These are phyloP conservation scores for Calameuta filiformis DNA, from an alignment of 2,888 invertebrate genomes.

Conservation along the genomic window DNA sequence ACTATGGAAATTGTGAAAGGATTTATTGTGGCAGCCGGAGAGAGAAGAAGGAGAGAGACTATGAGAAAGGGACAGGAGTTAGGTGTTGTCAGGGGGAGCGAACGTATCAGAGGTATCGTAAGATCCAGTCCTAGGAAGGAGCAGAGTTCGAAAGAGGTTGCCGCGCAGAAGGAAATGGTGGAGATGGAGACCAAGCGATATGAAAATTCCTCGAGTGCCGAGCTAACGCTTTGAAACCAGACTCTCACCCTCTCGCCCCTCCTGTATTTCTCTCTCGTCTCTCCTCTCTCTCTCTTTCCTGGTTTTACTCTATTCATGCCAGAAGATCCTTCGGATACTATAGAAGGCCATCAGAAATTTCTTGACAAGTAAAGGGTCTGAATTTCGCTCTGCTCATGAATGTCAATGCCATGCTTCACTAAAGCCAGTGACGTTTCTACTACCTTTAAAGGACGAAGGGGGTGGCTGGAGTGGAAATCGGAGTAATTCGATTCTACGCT, in stretches of 20 bases:
- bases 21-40: background rate
- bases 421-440: background rate
- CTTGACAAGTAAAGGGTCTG: background rate
- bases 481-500: background rate
- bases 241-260: constrained; percentile 9
- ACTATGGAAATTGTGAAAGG: background rate
- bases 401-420: background rate
- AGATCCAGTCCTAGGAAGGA: background rate
- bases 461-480: background rate
- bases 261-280: background rate
- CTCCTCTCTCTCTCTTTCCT: background rate
- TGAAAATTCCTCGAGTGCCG: constrained; percentile 21
- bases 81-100: background rate
- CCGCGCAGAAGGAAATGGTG: background rate
- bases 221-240: constrained; percentile 19
- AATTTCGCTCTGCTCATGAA: background rate
- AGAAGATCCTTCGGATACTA: background rate
- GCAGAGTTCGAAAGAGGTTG: background rate
- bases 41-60: background rate
- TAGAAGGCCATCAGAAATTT: background rate
- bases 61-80: background rate
- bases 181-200: constrained; percentile 15
- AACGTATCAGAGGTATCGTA: background rate
- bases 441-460: background rate
- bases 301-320: background rate